Percentiles rank a stretch among this genome's conserved stretches.
These are phyloP conservation scores for Globodera rostochiensis DNA, from an alignment of 1,140 invertebrate species.

Conservation along the genomic window DNA sequence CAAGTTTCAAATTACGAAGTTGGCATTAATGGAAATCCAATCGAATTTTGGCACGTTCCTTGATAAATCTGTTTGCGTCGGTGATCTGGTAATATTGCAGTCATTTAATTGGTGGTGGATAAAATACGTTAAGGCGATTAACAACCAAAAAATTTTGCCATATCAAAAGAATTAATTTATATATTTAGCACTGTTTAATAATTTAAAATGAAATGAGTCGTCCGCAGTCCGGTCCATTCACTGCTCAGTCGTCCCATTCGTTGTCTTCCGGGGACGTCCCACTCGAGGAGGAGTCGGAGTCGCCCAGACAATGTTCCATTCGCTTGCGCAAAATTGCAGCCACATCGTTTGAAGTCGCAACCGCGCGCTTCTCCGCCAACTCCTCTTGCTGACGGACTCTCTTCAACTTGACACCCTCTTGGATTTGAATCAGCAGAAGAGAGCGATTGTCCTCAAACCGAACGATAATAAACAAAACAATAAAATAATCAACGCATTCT, in stretches of 20 bases:
- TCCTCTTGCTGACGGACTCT: constrained; percentile 59
- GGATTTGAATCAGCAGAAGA: constrained; percentile 56
- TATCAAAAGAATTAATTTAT: too few relatives aligned
- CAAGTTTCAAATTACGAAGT: too few relatives aligned
- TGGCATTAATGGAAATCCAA: too few relatives aligned
- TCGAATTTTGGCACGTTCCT: too few relatives aligned
- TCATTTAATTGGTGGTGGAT: too few relatives aligned
- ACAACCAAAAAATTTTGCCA: too few relatives aligned
- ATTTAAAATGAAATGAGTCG: too few relatives aligned
- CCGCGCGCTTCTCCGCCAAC: constrained; percentile 41
- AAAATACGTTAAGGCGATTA: too few relatives aligned
- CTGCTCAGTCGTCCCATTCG: constrained; percentile 38
- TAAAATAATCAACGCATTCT: neutral
- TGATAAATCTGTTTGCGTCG: too few relatives aligned
- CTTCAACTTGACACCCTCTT: constrained; percentile 51
- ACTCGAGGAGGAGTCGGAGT: constrained; percentile 25
- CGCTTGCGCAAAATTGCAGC: constrained; percentile 56
- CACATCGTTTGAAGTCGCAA: constrained; percentile 52
- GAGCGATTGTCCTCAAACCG: constrained; percentile 18
- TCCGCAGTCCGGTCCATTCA: too few relatives aligned
- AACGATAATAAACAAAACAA: neutral
- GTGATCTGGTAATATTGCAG: too few relatives aligned
- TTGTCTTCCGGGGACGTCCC: constrained; percentile 36
- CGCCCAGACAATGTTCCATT: constrained; percentile 60
- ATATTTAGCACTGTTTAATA: too few relatives aligned